Percentiles rank a stretch among this genome's conserved stretches.
phyloP scores from a whole-genome alignment of 2,888 invertebrate species.

The Sesia apiformis region DNA sequence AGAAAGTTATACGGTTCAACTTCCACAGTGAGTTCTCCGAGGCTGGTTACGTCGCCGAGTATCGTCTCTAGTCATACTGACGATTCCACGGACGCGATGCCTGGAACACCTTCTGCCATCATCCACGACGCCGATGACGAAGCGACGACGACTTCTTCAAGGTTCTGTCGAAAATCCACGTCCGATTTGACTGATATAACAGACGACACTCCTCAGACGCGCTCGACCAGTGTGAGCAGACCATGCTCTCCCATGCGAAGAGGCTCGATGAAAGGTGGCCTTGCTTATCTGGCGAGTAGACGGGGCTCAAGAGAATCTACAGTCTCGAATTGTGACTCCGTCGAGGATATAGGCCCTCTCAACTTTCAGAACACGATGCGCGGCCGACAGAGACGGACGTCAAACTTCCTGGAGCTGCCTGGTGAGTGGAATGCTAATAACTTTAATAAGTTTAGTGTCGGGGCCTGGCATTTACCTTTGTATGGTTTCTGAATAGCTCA shows the following conservation, averaged over 20 bases:
- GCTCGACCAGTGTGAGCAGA: constrained; percentile 76
- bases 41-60: constrained; percentile 58
- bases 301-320: constrained; percentile 88
- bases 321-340: constrained; percentile 77
- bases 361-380: constrained; percentile 86
- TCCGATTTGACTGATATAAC: constrained; percentile 81
- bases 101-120: constrained; percentile 52
- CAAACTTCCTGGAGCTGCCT: constrained; percentile 90
- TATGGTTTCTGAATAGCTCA: background rate
- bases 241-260: constrained; percentile 80
- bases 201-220: constrained; percentile 73
- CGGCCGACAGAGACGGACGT: constrained; percentile 85
- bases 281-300: constrained; percentile 88
- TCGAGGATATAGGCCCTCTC: constrained; percentile 85
- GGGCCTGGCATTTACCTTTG: background rate
- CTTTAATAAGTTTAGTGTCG: background rate
- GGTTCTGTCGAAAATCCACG: constrained; percentile 82
- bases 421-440: constrained; percentile 66
- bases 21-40: constrained; percentile 60
- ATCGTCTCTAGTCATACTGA: constrained; percentile 68
- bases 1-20: constrained; percentile 58
- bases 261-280: constrained; percentile 79
- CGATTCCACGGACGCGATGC: constrained; percentile 57
- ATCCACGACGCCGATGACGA: constrained; percentile 62
- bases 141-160: constrained; percentile 56